A percentile compares a stretch with the other conserved stretches of the same genome.
Evolutionary conservation across 2,888 invertebrate genomes (phyloP).

Genomic region (Omphaloscelis lunosa): DNA sequence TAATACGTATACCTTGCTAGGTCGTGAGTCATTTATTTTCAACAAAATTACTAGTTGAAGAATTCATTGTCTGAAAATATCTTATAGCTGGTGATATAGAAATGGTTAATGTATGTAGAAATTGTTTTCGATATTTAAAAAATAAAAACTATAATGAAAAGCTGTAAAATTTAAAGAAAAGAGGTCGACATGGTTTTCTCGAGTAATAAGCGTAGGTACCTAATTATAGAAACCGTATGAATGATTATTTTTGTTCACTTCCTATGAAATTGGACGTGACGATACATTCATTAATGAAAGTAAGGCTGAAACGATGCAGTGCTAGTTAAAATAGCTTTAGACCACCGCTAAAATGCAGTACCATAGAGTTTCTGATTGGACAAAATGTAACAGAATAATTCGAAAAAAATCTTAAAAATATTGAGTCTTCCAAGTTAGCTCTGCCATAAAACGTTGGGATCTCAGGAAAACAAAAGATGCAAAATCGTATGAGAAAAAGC

Average conservation of each 20-base stretch:
- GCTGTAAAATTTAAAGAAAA: background rate
- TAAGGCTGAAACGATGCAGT: background rate
- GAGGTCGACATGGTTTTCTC: background rate
- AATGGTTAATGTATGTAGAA: background rate
- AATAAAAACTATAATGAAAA: background rate
- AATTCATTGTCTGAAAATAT: no score
- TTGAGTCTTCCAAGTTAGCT: background rate
- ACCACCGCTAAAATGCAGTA: background rate
- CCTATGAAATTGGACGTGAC: conserved; percentile 20
- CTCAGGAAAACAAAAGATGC: background rate
- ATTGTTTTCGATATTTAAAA: no score
- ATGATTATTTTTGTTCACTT: conserved; percentile 9
- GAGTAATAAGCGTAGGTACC: background rate
- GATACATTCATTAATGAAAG: conserved; percentile 27
- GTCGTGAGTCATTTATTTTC: background rate
- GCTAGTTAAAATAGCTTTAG: background rate
- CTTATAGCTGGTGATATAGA: background rate
- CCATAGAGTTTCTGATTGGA: background rate
- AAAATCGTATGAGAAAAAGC: background rate
- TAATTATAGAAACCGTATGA: conserved; percentile 2
- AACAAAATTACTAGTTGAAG: background rate
- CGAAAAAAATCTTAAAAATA: background rate
- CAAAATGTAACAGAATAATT: background rate
- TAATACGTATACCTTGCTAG: background rate
- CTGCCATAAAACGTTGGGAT: background rate